A percentile compares a stretch with the other conserved stretches of the same genome.
Conservation (phyloP, 2,113 vertebrate genomes). For the Echinops telfairi region DNA sequence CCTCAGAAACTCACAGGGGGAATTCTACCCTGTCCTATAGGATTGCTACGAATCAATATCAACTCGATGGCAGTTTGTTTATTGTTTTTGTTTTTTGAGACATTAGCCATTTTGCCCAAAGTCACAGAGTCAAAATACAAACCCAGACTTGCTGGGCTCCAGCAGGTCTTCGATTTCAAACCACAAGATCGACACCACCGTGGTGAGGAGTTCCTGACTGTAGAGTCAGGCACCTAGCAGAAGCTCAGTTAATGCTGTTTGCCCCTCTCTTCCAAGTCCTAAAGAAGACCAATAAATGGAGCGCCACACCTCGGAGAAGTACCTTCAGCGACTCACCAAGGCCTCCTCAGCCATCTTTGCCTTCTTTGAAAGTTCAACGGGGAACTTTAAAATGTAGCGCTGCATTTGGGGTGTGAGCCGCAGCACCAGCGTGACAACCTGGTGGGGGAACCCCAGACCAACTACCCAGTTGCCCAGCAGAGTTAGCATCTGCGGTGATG, state of each 20-base stretch:
- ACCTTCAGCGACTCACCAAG: neutral
- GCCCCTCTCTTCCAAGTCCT: neutral
- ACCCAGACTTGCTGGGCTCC: neutral
- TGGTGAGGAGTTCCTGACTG: neutral
- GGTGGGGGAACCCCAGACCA: constrained; percentile 60
- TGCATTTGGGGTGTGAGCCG: constrained; percentile 34
- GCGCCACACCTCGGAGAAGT: no score
- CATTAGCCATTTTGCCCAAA: neutral
- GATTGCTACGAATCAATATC: no score
- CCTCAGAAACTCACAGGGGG: no score
- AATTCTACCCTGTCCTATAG: no score
- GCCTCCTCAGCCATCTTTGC: neutral
- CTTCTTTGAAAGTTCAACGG: neutral
- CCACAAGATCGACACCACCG: accelerated
- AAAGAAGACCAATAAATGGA: neutral
- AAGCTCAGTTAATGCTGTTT: neutral
- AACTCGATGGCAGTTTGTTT: no score
- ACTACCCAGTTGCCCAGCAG: constrained; percentile 29
- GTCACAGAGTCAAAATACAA: neutral
- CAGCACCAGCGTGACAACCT: constrained; percentile 62
- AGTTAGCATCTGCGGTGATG: constrained; percentile 48
- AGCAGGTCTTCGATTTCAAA: neutral
- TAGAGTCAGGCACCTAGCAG: no score
- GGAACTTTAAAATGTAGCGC: constrained; percentile 62
- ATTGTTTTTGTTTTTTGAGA: no score